Base-by-base conservation (phyloP, 2,888 invertebrate genomes). In the Pandemis corylana region DNA sequence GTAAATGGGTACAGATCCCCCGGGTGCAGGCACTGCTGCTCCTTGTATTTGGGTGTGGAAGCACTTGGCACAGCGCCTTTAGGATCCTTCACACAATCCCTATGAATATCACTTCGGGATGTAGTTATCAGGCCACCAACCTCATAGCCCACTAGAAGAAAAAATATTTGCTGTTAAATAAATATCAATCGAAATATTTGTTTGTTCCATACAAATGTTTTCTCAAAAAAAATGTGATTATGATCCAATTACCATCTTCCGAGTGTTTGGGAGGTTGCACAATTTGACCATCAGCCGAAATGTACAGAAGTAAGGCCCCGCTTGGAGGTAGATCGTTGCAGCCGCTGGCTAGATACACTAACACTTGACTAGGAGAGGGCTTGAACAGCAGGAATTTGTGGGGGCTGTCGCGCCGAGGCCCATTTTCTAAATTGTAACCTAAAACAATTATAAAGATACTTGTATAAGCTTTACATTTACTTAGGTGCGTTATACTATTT, bases 351-450 rank as follows among this genome's bases (percentile, higher is more conserved):
- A 99, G 95, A 93, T 99, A 99, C 78, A 99, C 98, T 89, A 99
- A 96, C 75, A 99, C 96, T 94, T 99, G 99, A 89, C 97, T 97
- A 83, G 98, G 97, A 68, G 98, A 98, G 74, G 99, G 99, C 91
- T 98, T 98, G 95, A 98, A 99, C 82, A 99, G 95, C 82, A 99
- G 95, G 95, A 98, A 99, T 94, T 99, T 99, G 95, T 99, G 99
- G 61, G 99, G 99, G 95, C 99, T 99, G 3, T 84, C 83, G 7
- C 75, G 74, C n/a, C 78, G 77, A 6, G 76, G 81, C 0, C 80
- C 80, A 28, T 81, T 79, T 36, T 83, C 82, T 66, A 82, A 63
- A 64, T 78, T 80, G 72, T 82, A 81, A 70, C 80, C 80, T 85
- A 78, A 68, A 83, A 83, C 76, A 77, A 78, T 59, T 62, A 28